Evolutionary conservation across 2,888 invertebrate genomes (phyloP).

Genomic region (Ornithoptera alexandrae): DNA sequence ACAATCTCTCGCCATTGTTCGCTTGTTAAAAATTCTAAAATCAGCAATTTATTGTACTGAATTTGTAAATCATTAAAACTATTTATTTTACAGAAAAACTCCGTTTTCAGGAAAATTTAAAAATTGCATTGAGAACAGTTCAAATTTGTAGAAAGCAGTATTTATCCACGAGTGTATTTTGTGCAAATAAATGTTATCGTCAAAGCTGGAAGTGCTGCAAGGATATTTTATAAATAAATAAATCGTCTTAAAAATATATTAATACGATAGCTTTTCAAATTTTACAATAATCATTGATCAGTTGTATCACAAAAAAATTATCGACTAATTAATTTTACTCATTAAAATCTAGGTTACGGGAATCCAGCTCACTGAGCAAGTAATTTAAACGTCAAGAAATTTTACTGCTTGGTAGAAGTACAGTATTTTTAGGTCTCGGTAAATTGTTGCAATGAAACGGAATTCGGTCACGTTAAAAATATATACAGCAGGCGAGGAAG

Average conservation of each 20-base stretch:
- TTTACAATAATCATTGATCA: too few species aligned
- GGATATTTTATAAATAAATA: neutral
- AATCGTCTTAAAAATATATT: too few species aligned
- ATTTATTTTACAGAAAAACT: neutral
- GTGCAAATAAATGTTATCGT: neutral
- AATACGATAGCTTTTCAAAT: too few species aligned
- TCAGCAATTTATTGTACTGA: neutral
- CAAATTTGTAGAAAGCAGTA: neutral
- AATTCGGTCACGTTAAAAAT: conserved; percentile 18
- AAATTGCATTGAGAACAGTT: neutral
- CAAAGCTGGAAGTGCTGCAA: neutral
- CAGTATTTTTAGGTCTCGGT: neutral
- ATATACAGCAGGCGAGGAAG: conserved; percentile 15
- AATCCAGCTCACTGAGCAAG: too few species aligned
- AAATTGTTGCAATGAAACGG: neutral
- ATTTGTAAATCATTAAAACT: neutral
- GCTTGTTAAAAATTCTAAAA: neutral
- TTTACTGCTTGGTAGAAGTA: too few species aligned
- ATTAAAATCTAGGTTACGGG: too few species aligned
- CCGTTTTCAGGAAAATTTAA: neutral
- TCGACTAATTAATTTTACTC: too few species aligned
- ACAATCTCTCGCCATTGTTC: neutral
- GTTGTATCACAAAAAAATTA: too few species aligned
- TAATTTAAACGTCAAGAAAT: too few species aligned
- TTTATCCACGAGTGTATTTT: neutral